These are phyloP conservation scores for Motacilla tschutschensis DNA, from an alignment of 2,113 vertebrate genomes.

Conservation along the genomic window DNA sequence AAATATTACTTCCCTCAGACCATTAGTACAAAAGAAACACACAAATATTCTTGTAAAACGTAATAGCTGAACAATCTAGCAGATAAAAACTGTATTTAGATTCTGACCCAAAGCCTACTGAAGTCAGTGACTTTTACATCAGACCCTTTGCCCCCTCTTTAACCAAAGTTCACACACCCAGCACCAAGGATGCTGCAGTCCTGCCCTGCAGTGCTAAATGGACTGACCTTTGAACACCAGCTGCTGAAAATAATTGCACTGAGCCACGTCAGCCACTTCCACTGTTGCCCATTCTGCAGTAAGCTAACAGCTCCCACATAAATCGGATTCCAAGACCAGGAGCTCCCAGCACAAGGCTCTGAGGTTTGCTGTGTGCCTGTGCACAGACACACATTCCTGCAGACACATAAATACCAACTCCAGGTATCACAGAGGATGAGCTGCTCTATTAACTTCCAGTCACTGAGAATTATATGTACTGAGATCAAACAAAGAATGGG, in stretches of 20 bases:
- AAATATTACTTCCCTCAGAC: background rate
- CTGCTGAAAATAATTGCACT: background rate
- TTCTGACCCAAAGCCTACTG: background rate
- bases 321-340: background rate
- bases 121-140: background rate
- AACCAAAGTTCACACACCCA: background rate
- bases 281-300: background rate
- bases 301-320: background rate
- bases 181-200: background rate
- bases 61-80: background rate
- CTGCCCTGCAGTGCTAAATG: background rate
- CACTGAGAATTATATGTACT: background rate
- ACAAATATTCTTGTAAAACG: background rate
- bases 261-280: background rate
- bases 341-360: background rate
- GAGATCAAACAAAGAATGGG: slow-evolving; percentile 14
- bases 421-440: background rate
- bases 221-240: background rate
- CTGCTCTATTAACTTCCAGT: slow-evolving; percentile 36
- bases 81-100: background rate
- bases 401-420: slow-evolving; percentile 24
- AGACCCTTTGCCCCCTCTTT: background rate
- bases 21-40: background rate
- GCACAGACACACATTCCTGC: background rate
- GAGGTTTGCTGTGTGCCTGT: background rate